These are phyloP conservation scores for Anastrepha obliqua DNA, from an alignment of 1,140 invertebrate genomes.

Conservation along the genomic window DNA sequence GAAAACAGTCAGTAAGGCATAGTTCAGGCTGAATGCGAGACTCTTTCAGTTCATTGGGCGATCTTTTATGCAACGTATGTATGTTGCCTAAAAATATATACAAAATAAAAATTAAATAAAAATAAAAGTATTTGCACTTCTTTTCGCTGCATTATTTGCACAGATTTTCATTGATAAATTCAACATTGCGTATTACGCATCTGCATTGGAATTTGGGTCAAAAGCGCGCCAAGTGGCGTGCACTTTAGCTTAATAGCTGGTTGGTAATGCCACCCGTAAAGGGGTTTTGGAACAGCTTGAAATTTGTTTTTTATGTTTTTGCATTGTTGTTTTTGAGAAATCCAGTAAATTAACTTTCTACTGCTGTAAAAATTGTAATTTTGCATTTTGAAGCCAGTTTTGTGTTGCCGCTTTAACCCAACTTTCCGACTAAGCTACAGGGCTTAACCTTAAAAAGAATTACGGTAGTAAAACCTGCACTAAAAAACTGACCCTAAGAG, in stretches of 20 bases:
- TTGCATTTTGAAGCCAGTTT: too few species aligned
- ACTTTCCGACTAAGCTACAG: too few species aligned
- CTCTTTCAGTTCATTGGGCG: too few species aligned
- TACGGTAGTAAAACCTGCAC: too few species aligned
- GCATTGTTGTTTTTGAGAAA: not conserved
- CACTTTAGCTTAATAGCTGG: conserved; percentile 27
- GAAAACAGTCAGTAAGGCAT: too few species aligned
- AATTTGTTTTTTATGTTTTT: not conserved
- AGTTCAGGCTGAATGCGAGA: too few species aligned
- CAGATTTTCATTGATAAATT: conserved; percentile 50
- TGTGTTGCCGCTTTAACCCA: too few species aligned
- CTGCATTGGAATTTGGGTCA: conserved; percentile 28
- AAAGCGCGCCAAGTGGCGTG: conserved; percentile 33
- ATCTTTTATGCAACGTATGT: too few species aligned
- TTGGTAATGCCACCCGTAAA: conserved; percentile 13
- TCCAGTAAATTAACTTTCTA: not conserved
- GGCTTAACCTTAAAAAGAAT: too few species aligned
- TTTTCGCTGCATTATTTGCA: conserved; percentile 14
- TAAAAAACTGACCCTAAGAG: too few species aligned
- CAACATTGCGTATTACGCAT: conserved; percentile 47
- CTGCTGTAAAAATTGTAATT: not conserved
- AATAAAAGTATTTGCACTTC: not conserved
- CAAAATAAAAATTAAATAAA: not conserved
- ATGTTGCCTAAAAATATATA: not conserved
- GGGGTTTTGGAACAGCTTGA: not conserved